Evolutionary conservation across 1,140 invertebrate species (phyloP).

Genomic region (Dendroctonus ponderosae): DNA sequence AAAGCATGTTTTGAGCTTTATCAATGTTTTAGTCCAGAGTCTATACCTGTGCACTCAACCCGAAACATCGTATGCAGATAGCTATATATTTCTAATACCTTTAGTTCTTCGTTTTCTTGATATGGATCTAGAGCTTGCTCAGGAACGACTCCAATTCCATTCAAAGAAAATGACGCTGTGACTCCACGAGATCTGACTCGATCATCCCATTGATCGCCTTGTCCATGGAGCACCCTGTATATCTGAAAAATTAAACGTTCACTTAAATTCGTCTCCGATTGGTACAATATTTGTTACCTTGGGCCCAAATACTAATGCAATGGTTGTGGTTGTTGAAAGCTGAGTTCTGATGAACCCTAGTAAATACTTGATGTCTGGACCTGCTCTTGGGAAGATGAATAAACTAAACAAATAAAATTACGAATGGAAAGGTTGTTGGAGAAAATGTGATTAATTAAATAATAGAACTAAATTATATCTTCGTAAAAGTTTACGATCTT

Average conservation of each 20-base stretch:
- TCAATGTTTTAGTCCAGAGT: no score
- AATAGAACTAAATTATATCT: no score
- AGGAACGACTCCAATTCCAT: constrained; percentile 74
- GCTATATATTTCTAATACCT: constrained; percentile 55
- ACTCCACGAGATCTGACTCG: constrained; percentile 73
- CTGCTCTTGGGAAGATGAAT: constrained; percentile 78
- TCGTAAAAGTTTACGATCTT: no score
- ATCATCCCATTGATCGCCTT: constrained; percentile 84
- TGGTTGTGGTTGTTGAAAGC: constrained; percentile 80
- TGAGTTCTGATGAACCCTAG: constrained; percentile 85
- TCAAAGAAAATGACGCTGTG: constrained; percentile 80
- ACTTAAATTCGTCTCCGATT: background rate
- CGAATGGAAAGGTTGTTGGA: background rate
- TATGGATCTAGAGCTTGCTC: constrained; percentile 81
- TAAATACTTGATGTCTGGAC: constrained; percentile 85
- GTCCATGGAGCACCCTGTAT: constrained; percentile 73
- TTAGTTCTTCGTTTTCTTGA: constrained; percentile 87
- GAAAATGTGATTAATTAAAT: no score
- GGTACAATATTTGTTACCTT: constrained; percentile 61
- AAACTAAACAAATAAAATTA: constrained; percentile 60
- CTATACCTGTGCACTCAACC: no score
- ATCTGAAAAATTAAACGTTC: constrained; percentile 55
- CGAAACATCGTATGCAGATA: no score
- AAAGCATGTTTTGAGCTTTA: no score
- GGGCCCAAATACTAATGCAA: constrained; percentile 80